Base-by-base conservation (phyloP, 2,113 vertebrate species). In the Eretmochelys imbricata region DNA sequence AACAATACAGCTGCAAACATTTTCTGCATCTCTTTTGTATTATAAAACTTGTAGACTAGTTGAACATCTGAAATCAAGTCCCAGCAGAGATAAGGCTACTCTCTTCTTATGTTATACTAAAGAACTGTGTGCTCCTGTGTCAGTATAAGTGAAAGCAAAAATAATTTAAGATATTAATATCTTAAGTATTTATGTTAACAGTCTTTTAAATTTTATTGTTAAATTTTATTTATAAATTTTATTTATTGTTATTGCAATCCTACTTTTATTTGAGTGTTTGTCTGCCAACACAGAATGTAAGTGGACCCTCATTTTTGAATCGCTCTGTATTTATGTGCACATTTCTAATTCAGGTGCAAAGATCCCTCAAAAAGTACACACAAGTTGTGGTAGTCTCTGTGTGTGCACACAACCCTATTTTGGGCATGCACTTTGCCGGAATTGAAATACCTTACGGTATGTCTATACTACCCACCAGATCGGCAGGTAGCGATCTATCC, bases 1-100 rank as follows among this genome's bases (percentile, higher is more conserved):
- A 89, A 87, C 87, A 3, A 35, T 93, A 13, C 59, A 88, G 84
- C 53, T 80, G 72, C 91, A 95, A 88, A 92, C 4, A 91, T 88
- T 48, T 81, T 5, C 10, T 90, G 29, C 59, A 69, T 69, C 35
- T 69, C 35, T 35, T 69, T 69, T 69, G 13, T 69, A n/a, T 69
- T n/a, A 82, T 1, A 31, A 83, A 89, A 54, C 7, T 82, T 93
- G 84, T 42, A 1, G 10, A 87, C 14, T 20, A 80, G 27, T 2
- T 69, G 50, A 87, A 84, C 84, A 49, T 76, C 75, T 55, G 80
- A 42, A 78, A 78, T 27, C 22, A 78, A 14, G 11, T 27, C 42
- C 75, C 75, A 78, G 25, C 42, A 78, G 42, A 78, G 42, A 48
- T 27, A 78, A 78, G 42, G 75, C 11, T 78, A 78, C 42, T 27